Evolutionary conservation across 1,140 invertebrate species (phyloP).

Genomic region (Pygmarrhopalites habei): DNA sequence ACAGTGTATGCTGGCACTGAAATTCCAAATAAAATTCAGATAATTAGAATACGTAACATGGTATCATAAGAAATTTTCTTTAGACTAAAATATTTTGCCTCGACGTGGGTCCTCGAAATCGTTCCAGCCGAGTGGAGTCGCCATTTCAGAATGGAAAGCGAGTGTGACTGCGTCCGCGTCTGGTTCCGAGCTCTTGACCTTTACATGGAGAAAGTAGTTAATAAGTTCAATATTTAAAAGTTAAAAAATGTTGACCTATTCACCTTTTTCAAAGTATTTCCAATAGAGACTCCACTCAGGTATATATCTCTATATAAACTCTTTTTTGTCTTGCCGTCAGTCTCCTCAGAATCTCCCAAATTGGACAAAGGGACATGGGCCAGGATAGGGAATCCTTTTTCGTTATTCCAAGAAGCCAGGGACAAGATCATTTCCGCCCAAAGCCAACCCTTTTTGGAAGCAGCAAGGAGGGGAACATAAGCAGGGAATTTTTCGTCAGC

Average conservation of each 20-base stretch:
- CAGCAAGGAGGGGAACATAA: slow-evolving; percentile 32
- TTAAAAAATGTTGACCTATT: no score
- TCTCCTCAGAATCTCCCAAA: neutral
- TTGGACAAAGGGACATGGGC: slow-evolving; percentile 14
- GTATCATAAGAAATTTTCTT: neutral
- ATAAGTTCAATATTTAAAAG: no score
- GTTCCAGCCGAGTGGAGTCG: slow-evolving; percentile 35
- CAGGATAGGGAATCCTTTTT: slow-evolving; percentile 27
- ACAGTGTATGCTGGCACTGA: slow-evolving; percentile 34
- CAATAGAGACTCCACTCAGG: neutral
- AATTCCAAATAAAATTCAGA: no score
- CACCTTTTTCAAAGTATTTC: neutral
- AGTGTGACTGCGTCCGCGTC: slow-evolving; percentile 33
- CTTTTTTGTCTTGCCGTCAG: neutral
- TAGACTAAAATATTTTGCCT: no score
- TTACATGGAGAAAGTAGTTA: no score
- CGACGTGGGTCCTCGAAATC: slow-evolving; percentile 37
- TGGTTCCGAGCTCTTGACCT: slow-evolving; percentile 20
- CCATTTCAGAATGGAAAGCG: slow-evolving; percentile 37
- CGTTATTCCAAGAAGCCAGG: slow-evolving; percentile 32
- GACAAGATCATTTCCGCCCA: slow-evolving; percentile 39
- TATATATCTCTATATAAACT: slow-evolving; percentile 6
- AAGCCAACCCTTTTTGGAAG: slow-evolving; percentile 32
- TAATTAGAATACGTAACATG: neutral
- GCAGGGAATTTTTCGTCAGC: slow-evolving; percentile 27